These are phyloP conservation scores for Cryptomyrus ogoouensis DNA, from an alignment of 2,113 vertebrate species.

Conservation along the genomic window DNA sequence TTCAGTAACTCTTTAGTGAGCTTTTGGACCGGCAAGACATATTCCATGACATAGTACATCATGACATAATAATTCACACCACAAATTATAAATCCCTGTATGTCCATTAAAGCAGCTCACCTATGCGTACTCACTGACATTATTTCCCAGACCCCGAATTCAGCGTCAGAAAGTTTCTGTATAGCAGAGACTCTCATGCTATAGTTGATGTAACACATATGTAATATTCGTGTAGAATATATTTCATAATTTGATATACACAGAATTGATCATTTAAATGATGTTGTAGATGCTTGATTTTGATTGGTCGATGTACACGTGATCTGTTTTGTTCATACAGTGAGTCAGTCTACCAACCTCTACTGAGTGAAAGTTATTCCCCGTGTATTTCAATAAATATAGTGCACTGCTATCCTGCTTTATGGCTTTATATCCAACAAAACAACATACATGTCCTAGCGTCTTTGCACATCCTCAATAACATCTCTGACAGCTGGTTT, in stretches of 20 bases:
- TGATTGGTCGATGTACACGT: too few species aligned
- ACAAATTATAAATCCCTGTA: neutral
- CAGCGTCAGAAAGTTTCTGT: neutral
- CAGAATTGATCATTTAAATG: too few species aligned
- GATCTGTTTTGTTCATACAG: too few species aligned
- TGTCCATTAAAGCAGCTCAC: neutral
- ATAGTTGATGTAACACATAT: slow-evolving; percentile 22
- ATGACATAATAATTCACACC: neutral
- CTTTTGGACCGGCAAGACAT: neutral
- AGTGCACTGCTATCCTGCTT: too few species aligned
- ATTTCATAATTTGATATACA: too few species aligned
- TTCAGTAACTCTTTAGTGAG: neutral
- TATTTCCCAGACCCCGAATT: neutral
- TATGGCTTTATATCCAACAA: too few species aligned
- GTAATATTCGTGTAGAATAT: too few species aligned
- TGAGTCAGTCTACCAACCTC: too few species aligned
- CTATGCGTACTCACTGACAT: neutral
- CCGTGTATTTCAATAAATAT: too few species aligned
- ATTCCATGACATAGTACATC: neutral
- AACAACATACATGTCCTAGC: neutral
- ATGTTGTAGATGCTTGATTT: too few species aligned
- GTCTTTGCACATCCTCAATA: slow-evolving; percentile 21
- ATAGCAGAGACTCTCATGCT: neutral
- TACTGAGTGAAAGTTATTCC: too few species aligned
- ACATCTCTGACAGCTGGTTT: slow-evolving; percentile 11